These are phyloP conservation scores for Mylabris sibirica DNA, from an alignment of 2,888 invertebrate genomes.

Conservation along the genomic window DNA sequence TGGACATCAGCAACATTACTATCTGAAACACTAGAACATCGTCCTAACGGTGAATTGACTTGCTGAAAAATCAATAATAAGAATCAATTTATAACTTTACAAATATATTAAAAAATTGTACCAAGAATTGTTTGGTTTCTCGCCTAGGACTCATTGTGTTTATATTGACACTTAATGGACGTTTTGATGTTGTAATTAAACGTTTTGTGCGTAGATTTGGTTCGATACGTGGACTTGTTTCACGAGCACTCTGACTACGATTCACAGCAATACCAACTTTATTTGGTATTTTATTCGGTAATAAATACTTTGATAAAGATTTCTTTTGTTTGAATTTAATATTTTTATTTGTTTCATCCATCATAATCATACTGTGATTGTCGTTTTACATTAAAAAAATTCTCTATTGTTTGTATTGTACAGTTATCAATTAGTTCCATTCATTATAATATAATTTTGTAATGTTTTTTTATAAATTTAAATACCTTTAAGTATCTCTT, in stretches of 20 bases:
- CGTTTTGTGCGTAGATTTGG: conserved; percentile 30
- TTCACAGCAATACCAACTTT: conserved; percentile 57
- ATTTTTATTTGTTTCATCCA: conserved; percentile 50
- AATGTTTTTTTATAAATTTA: neutral
- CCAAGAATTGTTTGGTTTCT: conserved; percentile 31
- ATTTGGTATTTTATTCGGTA: conserved; percentile 58
- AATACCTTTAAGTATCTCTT: neutral
- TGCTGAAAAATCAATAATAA: conserved; percentile 18
- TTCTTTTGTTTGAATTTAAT: conserved; percentile 54
- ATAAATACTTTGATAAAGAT: conserved; percentile 53
- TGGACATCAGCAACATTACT: conserved; percentile 48
- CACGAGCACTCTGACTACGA: conserved; percentile 52
- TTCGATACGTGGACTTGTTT: conserved; percentile 36
- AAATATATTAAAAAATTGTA: conserved; percentile 1
- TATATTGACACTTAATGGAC: conserved; percentile 58
- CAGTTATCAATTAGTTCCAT: neutral
- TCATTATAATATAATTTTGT: neutral
- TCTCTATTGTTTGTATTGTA: neutral
- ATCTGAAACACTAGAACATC: conserved; percentile 54
- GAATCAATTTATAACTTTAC: neutral
- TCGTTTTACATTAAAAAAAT: conserved; percentile 7
- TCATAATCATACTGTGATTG: conserved; percentile 48
- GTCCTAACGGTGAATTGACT: conserved; percentile 24
- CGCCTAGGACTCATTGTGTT: conserved; percentile 45
- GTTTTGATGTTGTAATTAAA: conserved; percentile 50